phyloP scores from a whole-genome alignment of 2,797 vertebrate species.

The Liasis olivaceus region DNA sequence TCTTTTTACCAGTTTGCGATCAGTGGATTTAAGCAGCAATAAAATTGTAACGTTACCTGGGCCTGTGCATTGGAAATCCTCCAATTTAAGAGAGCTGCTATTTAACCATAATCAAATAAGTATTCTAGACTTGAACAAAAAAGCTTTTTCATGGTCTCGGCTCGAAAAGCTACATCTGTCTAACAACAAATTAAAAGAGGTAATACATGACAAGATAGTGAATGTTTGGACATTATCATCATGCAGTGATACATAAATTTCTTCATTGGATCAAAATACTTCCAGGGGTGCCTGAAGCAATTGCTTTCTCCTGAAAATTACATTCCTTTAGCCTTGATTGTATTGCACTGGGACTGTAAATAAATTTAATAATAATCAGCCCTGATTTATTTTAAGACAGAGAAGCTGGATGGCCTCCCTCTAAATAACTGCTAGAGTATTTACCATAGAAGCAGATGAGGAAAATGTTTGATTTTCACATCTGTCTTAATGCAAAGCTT shows the following conservation, averaged over 20 bases:
- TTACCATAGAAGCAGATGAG: neutral
- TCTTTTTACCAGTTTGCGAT: constrained; percentile 80
- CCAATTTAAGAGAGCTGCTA: constrained; percentile 89
- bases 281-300: neutral
- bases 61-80: constrained; percentile 84
- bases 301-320: neutral
- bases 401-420: neutral
- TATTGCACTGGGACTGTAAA: neutral
- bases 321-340: neutral
- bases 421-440: neutral
- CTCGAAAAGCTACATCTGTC: constrained; percentile 93
- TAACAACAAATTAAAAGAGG: constrained; percentile 89
- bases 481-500: neutral
- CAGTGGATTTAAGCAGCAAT: constrained; percentile 90
- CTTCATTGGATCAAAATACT: neutral
- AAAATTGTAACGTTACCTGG: constrained; percentile 81
- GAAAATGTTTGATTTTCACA: neutral
- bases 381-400: neutral
- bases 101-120: constrained; percentile 89
- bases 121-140: constrained; percentile 84
- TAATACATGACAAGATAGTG: constrained; percentile 55
- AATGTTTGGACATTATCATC: neutral
- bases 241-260: neutral
- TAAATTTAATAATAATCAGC: neutral
- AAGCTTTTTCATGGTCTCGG: constrained; percentile 83